Base-by-base conservation (phyloP, 2,888 invertebrate genomes). In the Pyrrhia umbra region DNA sequence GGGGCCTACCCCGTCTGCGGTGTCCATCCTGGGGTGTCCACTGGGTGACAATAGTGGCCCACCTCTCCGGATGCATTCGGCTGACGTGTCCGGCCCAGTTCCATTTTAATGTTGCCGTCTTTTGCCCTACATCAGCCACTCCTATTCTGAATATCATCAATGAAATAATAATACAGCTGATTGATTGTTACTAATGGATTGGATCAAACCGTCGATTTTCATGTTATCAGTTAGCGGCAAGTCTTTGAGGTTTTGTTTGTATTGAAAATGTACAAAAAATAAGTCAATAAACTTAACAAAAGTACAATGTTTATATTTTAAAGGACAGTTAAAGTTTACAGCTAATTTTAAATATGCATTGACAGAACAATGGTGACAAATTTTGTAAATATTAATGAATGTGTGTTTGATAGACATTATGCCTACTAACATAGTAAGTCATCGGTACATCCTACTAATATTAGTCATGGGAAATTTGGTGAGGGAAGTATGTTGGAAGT, bases 321-420 rank as follows among this genome's bases (percentile, higher is more conserved):
- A 42, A 47, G 34, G 27, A 27, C 39, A 34, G 49, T 43, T 43
- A 45, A n/a, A 37, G 63, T 49, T 39, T 40, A 62, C 49, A 23
- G 21, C 42, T 30, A 1, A 42, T 34, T 18, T 49, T 30, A 20
- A 49, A 23, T 9, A 34, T 20, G 0, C 13, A 34, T 5, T 50
- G 65, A 63, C 51, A 66, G 23, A 47, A 65, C 64, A 64, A 64
- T 64, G 10, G 43, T 30, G 43, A 16, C 8, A 45, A n/a, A 6
- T 30, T 10, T 16, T 3, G 2, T 16, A 8, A 40, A 65, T 21
- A 43, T 6, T 0, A 13, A 27, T 23, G 8, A 20, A 16, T 10
- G 2, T 3, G 21, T 8, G 21, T 54, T 21, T 1, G 9, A 18
- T 34, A 56, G 63, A 59, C n/a, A 25, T 10, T 27, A 37, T 52